Evolutionary conservation across 1,140 invertebrate genomes (phyloP).

Genomic region (Temnothorax nylanderi): DNA sequence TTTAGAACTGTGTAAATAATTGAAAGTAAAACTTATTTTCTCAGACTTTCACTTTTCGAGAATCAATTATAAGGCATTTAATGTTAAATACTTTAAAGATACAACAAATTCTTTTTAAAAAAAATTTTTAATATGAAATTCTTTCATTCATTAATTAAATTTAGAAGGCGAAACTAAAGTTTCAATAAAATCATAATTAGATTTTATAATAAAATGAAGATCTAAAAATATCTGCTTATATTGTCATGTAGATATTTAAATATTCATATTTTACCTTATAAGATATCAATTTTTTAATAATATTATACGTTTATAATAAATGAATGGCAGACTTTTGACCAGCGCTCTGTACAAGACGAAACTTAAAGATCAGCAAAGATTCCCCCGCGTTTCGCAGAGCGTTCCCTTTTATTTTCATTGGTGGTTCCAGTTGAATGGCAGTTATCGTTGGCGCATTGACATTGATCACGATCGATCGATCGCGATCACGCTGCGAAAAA

Average conservation of each 20-base stretch:
- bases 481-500: slow-evolving; percentile 4
- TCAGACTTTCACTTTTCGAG: not conserved
- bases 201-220: not conserved
- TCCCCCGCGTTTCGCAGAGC: not conserved
- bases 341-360: slow-evolving; percentile 14
- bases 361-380: slow-evolving; percentile 20
- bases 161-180: not conserved
- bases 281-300: not conserved
- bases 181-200: not conserved
- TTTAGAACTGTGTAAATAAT: not conserved
- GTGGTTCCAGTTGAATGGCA: slow-evolving; percentile 57
- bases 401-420: slow-evolving; percentile 10
- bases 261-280: not conserved
- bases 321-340: slow-evolving; percentile 6
- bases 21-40: not conserved
- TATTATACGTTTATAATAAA: not conserved
- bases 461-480: slow-evolving; percentile 31
- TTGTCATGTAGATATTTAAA: not conserved
- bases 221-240: not conserved
- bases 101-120: not conserved
- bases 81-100: not conserved
- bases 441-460: slow-evolving; percentile 35
- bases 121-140: not conserved
- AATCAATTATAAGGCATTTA: not conserved
- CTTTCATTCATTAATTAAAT: slow-evolving; percentile 10